These are phyloP conservation scores for Hoplostethus mediterraneus DNA, from an alignment of 2,797 vertebrate genomes.

Conservation along the genomic window DNA sequence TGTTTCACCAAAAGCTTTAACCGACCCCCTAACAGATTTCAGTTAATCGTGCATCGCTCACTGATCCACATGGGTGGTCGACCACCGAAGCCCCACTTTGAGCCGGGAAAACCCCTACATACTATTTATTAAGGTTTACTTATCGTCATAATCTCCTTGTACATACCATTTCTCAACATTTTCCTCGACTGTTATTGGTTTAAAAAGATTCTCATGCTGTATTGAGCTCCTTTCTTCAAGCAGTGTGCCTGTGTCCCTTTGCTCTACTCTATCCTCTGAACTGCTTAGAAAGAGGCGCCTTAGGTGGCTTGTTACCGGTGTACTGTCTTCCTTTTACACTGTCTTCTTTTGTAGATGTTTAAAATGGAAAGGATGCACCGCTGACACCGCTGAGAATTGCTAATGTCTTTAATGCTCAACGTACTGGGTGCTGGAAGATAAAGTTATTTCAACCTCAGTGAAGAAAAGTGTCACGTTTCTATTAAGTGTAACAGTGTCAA, in stretches of 20 bases:
- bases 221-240: conserved; percentile 43
- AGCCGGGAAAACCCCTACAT: too few relatives aligned
- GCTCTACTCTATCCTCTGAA: conserved; percentile 39
- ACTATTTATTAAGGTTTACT: too few relatives aligned
- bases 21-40: too few relatives aligned
- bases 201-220: conserved; percentile 27
- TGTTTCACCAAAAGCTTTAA: too few relatives aligned
- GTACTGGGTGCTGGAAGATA: conserved; percentile 22
- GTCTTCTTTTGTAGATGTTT: conserved; percentile 36
- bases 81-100: too few relatives aligned
- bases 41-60: too few relatives aligned
- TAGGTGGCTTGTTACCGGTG: conserved; percentile 35
- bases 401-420: conserved; percentile 39
- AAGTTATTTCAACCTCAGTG: conserved; percentile 43
- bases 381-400: conserved; percentile 27
- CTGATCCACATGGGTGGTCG: too few relatives aligned
- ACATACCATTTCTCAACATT: conserved; percentile 4
- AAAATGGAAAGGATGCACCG: conserved; percentile 32
- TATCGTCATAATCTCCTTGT: too few relatives aligned
- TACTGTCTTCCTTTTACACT: conserved; percentile 23
- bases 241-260: conserved; percentile 39
- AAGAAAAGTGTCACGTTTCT: conserved; percentile 35
- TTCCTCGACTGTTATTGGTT: conserved; percentile 53
- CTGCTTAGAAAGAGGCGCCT: conserved; percentile 40
- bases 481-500: conserved; percentile 36